These are phyloP conservation scores for Stegostoma tigrinum DNA, from an alignment of 2,113 vertebrate genomes.

Conservation along the genomic window DNA sequence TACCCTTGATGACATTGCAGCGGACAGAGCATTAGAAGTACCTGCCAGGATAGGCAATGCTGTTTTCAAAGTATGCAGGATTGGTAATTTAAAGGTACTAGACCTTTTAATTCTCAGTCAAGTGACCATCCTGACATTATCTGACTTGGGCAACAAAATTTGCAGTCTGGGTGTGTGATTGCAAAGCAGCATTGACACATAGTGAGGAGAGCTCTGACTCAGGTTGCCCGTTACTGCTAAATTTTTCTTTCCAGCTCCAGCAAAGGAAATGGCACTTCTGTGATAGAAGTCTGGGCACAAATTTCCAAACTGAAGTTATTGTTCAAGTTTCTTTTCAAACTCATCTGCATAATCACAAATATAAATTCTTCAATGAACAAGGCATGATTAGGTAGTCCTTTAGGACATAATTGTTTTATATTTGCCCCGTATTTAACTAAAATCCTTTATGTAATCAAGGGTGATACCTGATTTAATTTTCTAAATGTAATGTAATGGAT, in stretches of 20 bases:
- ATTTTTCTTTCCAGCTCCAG: background rate
- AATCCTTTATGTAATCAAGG: background rate
- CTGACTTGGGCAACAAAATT: background rate
- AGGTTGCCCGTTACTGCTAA: no score
- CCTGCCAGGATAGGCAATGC: background rate
- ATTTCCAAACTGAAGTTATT: constrained; percentile 5
- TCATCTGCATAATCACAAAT: background rate
- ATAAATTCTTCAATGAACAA: background rate
- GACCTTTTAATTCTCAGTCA: background rate
- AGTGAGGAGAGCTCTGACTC: background rate
- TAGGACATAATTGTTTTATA: background rate
- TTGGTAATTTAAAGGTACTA: background rate
- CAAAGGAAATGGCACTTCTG: constrained; percentile 13
- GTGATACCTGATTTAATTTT: background rate
- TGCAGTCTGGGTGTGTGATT: background rate
- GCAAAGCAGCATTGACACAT: background rate
- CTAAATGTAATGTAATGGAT: background rate
- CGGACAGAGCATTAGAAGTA: background rate
- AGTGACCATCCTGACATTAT: background rate
- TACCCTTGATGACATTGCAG: background rate
- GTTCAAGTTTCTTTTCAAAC: background rate
- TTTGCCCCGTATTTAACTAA: background rate
- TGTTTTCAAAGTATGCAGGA: background rate
- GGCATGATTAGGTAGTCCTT: background rate
- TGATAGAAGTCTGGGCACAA: background rate